Evolutionary conservation across 2,113 vertebrate species (phyloP).

Genomic region (Acrocephalus kingi): DNA sequence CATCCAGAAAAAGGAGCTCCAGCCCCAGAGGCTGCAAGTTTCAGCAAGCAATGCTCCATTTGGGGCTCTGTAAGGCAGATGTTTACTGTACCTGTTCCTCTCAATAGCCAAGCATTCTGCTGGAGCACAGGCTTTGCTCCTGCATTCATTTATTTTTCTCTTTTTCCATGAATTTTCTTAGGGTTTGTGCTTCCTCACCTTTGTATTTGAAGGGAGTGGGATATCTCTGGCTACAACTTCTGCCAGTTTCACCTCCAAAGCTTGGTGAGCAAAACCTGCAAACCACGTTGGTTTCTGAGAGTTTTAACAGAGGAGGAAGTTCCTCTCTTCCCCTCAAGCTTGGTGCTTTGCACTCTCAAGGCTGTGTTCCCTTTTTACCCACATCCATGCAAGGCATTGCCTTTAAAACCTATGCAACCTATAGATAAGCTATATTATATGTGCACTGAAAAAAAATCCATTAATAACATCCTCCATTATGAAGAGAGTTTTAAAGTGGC

Average conservation of each 20-base stretch:
- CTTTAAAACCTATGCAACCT: not conserved
- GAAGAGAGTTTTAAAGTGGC: not conserved
- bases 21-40: constrained; percentile 5
- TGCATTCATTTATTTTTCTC: not conserved
- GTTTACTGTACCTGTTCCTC: not conserved
- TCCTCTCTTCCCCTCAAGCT: not conserved
- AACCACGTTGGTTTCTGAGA: not conserved
- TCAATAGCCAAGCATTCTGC: not conserved
- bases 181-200: not conserved
- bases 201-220: not conserved
- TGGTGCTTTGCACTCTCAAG: not conserved
- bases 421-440: not conserved
- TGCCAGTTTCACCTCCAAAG: not conserved
- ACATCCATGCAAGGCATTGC: not conserved
- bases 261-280: not conserved
- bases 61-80: not conserved
- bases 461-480: not conserved
- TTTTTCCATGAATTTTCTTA: not conserved
- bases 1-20: not conserved
- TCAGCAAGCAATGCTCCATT: not conserved
- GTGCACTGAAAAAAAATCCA: not conserved
- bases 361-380: not conserved
- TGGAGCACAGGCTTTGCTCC: not conserved
- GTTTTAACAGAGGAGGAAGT: not conserved
- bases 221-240: not conserved